Percentiles rank a stretch among this genome's conserved stretches.
Evolutionary conservation across 2,888 invertebrate species (phyloP).

Genomic region (Netelia virgata): DNA sequence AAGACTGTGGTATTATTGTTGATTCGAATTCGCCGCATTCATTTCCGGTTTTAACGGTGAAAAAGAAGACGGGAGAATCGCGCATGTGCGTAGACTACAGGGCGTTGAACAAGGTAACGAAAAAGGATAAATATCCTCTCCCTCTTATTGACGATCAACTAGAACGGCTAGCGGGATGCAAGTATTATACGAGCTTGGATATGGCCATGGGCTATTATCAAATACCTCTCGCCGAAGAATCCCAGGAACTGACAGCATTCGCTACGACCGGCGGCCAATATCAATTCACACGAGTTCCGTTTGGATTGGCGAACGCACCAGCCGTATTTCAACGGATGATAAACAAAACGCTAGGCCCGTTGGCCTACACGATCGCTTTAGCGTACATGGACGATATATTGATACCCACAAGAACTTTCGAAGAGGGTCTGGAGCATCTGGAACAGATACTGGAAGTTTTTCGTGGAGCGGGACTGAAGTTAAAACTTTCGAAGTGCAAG

Average conservation of each 20-base stretch:
- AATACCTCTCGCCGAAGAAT: constrained; percentile 72
- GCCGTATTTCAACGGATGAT: constrained; percentile 41
- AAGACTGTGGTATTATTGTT: constrained; percentile 65
- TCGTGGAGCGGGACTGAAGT: constrained; percentile 65
- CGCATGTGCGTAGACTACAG: constrained; percentile 76
- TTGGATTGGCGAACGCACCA: constrained; percentile 78
- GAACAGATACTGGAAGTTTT: constrained; percentile 68
- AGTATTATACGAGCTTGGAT: constrained; percentile 75
- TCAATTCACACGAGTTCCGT: constrained; percentile 84
- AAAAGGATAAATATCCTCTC: constrained; percentile 72
- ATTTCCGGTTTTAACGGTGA: constrained; percentile 71
- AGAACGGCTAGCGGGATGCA: constrained; percentile 73
- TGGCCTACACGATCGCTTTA: constrained; percentile 63
- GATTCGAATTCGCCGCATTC: constrained; percentile 73
- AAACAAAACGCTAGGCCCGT: constrained; percentile 46
- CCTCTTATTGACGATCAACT: constrained; percentile 75
- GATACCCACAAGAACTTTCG: constrained; percentile 67
- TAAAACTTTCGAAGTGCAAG: constrained; percentile 72
- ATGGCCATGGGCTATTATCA: constrained; percentile 77
- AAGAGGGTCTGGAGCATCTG: constrained; percentile 69
- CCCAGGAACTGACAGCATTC: constrained; percentile 76
- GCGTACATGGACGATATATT: constrained; percentile 75
- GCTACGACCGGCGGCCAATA: constrained; percentile 70
- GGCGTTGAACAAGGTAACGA: constrained; percentile 72
- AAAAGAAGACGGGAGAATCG: constrained; percentile 73